phyloP scores from a whole-genome alignment of 92 coral and sea anemone genomes.

The Heliopora coerulea region DNA sequence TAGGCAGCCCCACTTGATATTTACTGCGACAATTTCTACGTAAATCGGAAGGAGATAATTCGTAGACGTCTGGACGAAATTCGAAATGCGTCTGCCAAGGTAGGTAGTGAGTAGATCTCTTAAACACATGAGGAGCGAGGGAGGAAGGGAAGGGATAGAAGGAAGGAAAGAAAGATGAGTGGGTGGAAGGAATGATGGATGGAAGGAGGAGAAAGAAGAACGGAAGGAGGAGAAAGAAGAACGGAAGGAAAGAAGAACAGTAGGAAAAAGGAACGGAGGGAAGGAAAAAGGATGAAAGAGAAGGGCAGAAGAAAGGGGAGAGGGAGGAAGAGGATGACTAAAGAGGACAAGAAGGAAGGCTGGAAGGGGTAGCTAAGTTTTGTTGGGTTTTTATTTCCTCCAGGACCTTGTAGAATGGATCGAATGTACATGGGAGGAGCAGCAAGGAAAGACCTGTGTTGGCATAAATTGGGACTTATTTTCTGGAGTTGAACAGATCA shows the following conservation, averaged over 20 bases:
- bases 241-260: background rate
- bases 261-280: background rate
- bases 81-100: slow-evolving; percentile 62
- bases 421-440: slow-evolving; percentile 62
- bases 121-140: background rate
- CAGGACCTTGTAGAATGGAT: slow-evolving; percentile 67
- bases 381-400: background rate
- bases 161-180: background rate
- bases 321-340: background rate
- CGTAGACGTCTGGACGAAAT: slow-evolving; percentile 69
- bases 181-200: background rate
- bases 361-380: background rate
- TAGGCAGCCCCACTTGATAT: slow-evolving; percentile 89
- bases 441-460: slow-evolving; percentile 69
- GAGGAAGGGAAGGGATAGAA: background rate
- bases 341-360: background rate
- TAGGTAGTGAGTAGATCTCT: slow-evolving; percentile 1
- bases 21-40: slow-evolving; percentile 73
- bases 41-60: slow-evolving; percentile 60
- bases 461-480: slow-evolving; percentile 92
- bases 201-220: background rate
- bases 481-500: slow-evolving; percentile 71
- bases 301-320: background rate
- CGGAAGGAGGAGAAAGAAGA: background rate
- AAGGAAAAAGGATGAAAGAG: background rate